Evolutionary conservation across 2,113 vertebrate species (phyloP).

Genomic region (Heloderma charlesbogerti): DNA sequence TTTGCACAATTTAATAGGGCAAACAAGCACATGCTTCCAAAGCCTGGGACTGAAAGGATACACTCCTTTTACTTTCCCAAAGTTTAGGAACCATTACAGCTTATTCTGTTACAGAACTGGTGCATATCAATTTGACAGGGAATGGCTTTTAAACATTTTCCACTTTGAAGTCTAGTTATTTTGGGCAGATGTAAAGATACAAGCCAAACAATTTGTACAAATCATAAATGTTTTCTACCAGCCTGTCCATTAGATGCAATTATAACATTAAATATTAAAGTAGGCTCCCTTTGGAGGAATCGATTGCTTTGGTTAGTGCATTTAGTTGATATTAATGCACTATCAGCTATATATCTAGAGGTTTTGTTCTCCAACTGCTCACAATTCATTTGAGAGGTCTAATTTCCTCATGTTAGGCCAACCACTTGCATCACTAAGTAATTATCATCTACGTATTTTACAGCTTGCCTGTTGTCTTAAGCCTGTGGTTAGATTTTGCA

Average conservation of each 20-base stretch:
- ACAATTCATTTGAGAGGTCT: not conserved
- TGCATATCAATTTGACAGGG: conserved; percentile 8
- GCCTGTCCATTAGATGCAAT: conserved; percentile 80
- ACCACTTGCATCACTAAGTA: not conserved
- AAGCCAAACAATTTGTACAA: conserved; percentile 44
- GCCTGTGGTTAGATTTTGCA: not conserved
- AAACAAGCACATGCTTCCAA: not conserved
- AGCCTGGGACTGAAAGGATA: not conserved
- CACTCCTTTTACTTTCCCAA: not conserved
- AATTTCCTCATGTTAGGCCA: not conserved
- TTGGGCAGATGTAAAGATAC: conserved; percentile 43
- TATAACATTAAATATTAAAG: conserved; percentile 88
- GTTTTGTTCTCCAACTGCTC: not conserved
- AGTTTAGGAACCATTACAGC: not conserved
- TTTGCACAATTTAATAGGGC: not conserved
- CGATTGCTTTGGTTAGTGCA: conserved; percentile 64
- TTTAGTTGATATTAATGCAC: conserved; percentile 60
- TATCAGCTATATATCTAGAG: conserved; percentile 14
- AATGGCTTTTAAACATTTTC: conserved; percentile 26
- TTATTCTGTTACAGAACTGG: not conserved
- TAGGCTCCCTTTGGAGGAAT: conserved; percentile 64
- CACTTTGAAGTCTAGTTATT: conserved; percentile 12
- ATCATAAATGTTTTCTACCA: conserved; percentile 58
- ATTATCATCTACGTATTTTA: not conserved
- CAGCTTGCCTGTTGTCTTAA: not conserved